These are phyloP conservation scores for Rynchops niger DNA, from an alignment of 2,113 vertebrate genomes.

Conservation along the genomic window DNA sequence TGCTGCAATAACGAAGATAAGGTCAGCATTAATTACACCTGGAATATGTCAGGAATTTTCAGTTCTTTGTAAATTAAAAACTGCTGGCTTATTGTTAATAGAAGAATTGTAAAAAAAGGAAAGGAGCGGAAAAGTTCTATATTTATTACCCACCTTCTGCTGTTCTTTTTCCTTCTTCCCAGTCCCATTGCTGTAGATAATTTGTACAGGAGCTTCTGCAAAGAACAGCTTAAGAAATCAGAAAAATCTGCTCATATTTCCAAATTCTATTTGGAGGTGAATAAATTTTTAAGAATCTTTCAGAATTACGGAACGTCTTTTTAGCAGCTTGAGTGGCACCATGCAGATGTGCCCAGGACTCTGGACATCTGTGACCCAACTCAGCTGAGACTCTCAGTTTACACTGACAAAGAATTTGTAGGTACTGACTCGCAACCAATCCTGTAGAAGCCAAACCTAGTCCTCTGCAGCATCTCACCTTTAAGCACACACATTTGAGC, in stretches of 20 bases:
- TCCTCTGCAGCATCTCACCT: neutral
- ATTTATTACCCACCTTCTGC: neutral
- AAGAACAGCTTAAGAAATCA: neutral
- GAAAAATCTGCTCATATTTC: neutral
- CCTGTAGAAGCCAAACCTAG: neutral
- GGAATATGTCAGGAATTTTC: neutral
- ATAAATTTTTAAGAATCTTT: neutral
- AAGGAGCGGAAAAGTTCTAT: neutral
- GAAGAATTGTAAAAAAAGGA: neutral
- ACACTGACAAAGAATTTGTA: neutral
- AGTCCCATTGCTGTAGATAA: neutral
- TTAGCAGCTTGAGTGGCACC: neutral
- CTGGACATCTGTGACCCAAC: neutral
- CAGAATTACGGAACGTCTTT: neutral
- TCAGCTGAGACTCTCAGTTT: neutral
- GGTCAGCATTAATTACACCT: neutral
- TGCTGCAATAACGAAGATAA: neutral
- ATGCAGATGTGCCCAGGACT: neutral
- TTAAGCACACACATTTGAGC: neutral
- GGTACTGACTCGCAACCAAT: neutral
- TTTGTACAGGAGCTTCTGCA: neutral
- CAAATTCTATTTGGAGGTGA: neutral
- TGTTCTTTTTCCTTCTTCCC: neutral
- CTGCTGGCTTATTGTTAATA: neutral
- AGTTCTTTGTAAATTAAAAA: neutral